These are phyloP conservation scores for Gila orcuttii DNA, from an alignment of 2,113 vertebrate species.

Conservation along the genomic window DNA sequence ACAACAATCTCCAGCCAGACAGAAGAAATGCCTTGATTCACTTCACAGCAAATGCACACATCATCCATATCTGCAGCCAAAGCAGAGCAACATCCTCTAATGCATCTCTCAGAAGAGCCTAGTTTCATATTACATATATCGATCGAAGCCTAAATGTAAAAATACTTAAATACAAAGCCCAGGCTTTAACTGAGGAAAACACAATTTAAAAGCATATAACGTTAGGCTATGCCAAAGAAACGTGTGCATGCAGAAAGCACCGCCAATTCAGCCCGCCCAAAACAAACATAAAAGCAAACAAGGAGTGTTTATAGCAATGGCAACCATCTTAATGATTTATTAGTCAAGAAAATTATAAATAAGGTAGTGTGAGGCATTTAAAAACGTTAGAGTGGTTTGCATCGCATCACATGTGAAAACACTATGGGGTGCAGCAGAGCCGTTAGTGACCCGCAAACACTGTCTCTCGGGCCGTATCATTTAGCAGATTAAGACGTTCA, in stretches of 20 bases:
- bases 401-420: slow-evolving; percentile 14
- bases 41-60: slow-evolving; percentile 7
- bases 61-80: not conserved
- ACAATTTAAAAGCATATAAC: not conserved
- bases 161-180: not conserved
- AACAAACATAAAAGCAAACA: slow-evolving; percentile 4
- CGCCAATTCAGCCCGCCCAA: slow-evolving; percentile 19
- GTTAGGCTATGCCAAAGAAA: not conserved
- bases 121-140: slow-evolving; percentile 43
- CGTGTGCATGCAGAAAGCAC: not conserved
- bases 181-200: not conserved
- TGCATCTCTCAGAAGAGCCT: slow-evolving; percentile 5
- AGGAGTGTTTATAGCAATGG: not conserved
- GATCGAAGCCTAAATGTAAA: not conserved
- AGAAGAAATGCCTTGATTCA: not conserved
- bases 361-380: not conserved
- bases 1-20: slow-evolving; percentile 4
- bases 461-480: not conserved
- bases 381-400: not conserved
- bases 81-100: slow-evolving; percentile 20
- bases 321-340: not conserved
- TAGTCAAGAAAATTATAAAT: not conserved
- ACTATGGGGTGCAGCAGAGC: slow-evolving; percentile 26
- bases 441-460: slow-evolving; percentile 34
- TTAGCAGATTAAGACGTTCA: not conserved